Percentiles rank a stretch among this genome's conserved stretches.
Conservation (phyloP, 2,113 vertebrate species). For the Halichoerus grypus region DNA sequence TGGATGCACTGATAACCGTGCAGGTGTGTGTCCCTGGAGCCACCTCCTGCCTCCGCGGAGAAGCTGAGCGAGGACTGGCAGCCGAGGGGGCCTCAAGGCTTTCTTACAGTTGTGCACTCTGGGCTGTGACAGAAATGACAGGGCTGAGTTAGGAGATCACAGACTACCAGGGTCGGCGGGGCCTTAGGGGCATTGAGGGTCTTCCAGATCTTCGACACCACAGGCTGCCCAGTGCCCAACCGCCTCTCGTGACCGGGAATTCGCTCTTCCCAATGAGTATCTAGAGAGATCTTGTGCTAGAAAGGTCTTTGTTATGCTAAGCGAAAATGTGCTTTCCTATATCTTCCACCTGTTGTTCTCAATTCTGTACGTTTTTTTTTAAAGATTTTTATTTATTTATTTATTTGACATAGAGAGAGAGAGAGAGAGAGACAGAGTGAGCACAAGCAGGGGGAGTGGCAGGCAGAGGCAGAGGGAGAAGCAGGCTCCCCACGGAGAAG, state of each 20-base stretch:
- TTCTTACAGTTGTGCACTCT: rapidly evolving
- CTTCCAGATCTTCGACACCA: background rate
- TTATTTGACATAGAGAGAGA: no score
- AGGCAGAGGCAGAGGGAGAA: no score
- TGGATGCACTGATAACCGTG: background rate
- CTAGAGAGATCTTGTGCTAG: background rate
- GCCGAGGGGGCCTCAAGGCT: background rate
- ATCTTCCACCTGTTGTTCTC: background rate
- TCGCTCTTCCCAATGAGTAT: background rate
- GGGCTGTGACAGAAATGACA: background rate
- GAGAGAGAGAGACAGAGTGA: no score
- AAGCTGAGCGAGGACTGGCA: background rate
- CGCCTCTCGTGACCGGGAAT: background rate
- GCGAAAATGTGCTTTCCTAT: background rate
- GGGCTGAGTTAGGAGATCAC: background rate
- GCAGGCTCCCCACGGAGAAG: no score
- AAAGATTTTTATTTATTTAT: no score
- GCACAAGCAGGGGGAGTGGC: no score
- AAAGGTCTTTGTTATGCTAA: background rate
- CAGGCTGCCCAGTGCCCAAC: background rate
- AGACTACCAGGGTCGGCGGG: background rate
- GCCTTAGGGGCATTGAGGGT: background rate
- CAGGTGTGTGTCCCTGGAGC: background rate
- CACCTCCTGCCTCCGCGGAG: background rate
- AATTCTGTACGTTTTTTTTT: background rate